phyloP scores from a whole-genome alignment of 2,113 vertebrate species.

The Chauna torquata region DNA sequence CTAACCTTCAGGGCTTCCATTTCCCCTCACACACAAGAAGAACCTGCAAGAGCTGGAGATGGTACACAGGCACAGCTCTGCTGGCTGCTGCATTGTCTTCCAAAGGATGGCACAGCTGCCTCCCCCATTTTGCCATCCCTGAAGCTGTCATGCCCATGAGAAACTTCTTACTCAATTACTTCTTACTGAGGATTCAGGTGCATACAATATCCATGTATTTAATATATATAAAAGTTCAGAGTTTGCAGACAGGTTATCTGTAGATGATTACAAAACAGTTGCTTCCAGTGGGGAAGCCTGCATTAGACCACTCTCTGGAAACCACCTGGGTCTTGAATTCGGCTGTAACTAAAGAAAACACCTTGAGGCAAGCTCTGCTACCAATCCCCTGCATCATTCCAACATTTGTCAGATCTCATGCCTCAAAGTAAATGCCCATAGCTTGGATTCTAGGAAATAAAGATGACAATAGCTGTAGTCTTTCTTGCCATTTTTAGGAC shows the following conservation, averaged over 20 bases:
- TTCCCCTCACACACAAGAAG: neutral
- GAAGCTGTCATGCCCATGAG: neutral
- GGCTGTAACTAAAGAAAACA: neutral
- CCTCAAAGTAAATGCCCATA: neutral
- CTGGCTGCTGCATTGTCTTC: neutral
- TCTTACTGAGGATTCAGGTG: neutral
- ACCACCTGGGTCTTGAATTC: neutral
- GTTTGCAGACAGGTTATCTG: neutral
- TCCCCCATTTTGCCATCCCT: neutral
- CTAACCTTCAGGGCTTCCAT: neutral
- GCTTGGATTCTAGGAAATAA: neutral
- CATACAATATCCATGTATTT: rapidly evolving
- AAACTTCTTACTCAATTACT: neutral
- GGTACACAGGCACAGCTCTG: neutral
- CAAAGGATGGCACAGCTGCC: rapidly evolving
- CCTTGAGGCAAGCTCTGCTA: neutral
- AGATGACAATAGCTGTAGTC: neutral
- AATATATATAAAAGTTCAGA: neutral
- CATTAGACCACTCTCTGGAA: neutral
- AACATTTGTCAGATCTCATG: neutral
- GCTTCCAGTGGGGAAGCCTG: neutral
- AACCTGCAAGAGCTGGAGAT: neutral
- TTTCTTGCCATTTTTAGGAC: neutral
- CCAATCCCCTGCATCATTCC: neutral
- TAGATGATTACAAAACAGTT: neutral